Conservation (phyloP, 2,113 vertebrate genomes). For the Engraulis encrasicolus region DNA sequence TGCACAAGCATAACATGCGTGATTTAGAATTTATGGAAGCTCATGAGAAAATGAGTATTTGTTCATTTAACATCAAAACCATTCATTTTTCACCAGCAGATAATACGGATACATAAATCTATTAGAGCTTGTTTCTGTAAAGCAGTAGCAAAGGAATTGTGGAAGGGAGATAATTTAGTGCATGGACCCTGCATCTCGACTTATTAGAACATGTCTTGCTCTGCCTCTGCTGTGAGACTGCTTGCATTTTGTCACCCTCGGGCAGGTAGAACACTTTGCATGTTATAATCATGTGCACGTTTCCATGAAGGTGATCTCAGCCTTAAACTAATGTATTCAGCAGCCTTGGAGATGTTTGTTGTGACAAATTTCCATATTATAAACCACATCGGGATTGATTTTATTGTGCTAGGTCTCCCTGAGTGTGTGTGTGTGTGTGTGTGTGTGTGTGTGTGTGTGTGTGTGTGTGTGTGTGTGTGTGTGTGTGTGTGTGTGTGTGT, state of each 20-base stretch:
- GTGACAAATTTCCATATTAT: conserved; percentile 33
- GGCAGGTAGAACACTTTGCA: conserved; percentile 44
- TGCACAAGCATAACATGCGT: background rate
- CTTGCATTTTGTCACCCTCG: conserved; percentile 44
- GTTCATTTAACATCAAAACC: background rate
- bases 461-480: background rate
- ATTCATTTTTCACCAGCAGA: conserved; percentile 39
- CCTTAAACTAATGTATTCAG: conserved; percentile 37
- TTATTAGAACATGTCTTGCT: conserved; percentile 38
- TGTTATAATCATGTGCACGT: conserved; percentile 49
- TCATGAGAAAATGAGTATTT: conserved; percentile 38
- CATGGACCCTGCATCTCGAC: conserved; percentile 39
- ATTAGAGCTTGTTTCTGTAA: conserved; percentile 4
- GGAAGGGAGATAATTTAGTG: conserved; percentile 2
- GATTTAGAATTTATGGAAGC: conserved; percentile 29
- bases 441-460: background rate
- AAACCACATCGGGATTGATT: background rate
- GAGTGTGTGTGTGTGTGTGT: background rate
- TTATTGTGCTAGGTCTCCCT: background rate
- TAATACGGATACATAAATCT: conserved; percentile 32
- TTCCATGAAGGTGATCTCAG: conserved; percentile 49
- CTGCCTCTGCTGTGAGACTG: conserved; percentile 27
- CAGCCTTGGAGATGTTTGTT: conserved; percentile 35
- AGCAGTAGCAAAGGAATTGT: conserved; percentile 24
- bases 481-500: background rate